Evolutionary conservation across 2,113 vertebrate genomes (phyloP).

Genomic region (Pangasianodon gigas): DNA sequence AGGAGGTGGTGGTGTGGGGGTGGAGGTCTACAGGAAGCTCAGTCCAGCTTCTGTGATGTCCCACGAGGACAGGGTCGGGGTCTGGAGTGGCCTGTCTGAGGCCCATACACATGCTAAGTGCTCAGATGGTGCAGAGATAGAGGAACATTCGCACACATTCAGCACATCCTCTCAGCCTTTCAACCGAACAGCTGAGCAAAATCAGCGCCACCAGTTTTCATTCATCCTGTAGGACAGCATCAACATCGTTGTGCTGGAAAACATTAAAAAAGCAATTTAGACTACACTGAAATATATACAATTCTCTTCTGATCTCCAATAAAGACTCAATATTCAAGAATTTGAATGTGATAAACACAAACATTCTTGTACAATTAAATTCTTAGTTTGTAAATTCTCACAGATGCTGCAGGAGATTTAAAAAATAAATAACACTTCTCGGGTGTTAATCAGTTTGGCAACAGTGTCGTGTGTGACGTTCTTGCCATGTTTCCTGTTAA

Average conservation of each 20-base stretch:
- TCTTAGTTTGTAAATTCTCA: not conserved
- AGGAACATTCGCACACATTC: conserved; percentile 40
- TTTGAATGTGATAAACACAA: not conserved
- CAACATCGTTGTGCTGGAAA: not conserved
- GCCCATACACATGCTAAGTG: conserved; percentile 53
- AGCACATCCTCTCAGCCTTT: conserved; percentile 41
- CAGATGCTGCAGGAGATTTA: not conserved
- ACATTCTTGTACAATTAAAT: not conserved
- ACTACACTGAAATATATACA: not conserved
- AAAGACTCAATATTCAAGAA: not conserved
- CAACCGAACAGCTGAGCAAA: not conserved
- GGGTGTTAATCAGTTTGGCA: too few species aligned
- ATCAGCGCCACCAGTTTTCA: not conserved
- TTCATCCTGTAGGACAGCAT: not conserved
- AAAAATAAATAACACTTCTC: too few species aligned
- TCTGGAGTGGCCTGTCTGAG: conserved; percentile 25
- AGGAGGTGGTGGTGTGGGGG: conserved; percentile 14
- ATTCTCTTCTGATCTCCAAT: not conserved
- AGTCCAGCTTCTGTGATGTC: conserved; percentile 25
- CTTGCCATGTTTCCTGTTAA: too few species aligned
- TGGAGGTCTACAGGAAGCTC: conserved; percentile 38
- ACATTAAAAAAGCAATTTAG: not conserved
- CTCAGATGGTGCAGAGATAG: conserved; percentile 27
- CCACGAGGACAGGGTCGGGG: conserved; percentile 4
- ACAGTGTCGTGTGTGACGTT: too few species aligned